phyloP scores from a whole-genome alignment of 2,888 invertebrate genomes.

The Hipparchia sbordonii region DNA sequence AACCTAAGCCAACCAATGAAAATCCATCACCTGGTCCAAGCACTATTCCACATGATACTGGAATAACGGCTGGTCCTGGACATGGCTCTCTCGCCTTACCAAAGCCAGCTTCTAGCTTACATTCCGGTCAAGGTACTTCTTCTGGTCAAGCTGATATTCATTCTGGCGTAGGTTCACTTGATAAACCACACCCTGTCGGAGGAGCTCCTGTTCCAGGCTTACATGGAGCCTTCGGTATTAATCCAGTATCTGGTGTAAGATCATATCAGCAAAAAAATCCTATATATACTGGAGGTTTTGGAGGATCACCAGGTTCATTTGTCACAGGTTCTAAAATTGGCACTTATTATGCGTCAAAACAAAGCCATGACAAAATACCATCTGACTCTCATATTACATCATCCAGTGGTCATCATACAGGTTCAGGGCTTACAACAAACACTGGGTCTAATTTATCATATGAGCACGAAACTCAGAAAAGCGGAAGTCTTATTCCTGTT shows the following conservation, averaged over 20 bases:
- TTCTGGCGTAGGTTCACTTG: slow-evolving; percentile 7
- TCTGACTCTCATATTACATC: slow-evolving; percentile 10
- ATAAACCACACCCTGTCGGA: slow-evolving; percentile 2
- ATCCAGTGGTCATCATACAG: background rate
- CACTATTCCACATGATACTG: background rate
- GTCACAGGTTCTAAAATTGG: slow-evolving; percentile 28
- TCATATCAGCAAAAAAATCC: slow-evolving; percentile 33
- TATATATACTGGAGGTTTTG: slow-evolving; percentile 49
- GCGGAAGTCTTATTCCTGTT: slow-evolving; percentile 23
- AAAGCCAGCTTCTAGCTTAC: slow-evolving; percentile 23
- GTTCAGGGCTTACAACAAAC: background rate
- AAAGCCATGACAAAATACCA: slow-evolving; percentile 6
- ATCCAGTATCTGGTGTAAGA: background rate
- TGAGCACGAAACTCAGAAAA: slow-evolving; percentile 16
- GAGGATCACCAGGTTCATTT: slow-evolving; percentile 45
- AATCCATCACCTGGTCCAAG: slow-evolving; percentile 1
- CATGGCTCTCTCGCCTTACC: background rate
- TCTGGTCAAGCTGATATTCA: slow-evolving; percentile 46
- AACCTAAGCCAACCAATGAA: slow-evolving; percentile 4
- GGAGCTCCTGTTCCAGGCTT: background rate
- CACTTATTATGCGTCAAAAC: slow-evolving; percentile 12
- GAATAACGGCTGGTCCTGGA: slow-evolving; percentile 4
- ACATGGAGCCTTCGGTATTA: slow-evolving; percentile 10
- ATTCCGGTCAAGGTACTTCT: slow-evolving; percentile 40
- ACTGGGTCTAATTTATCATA: slow-evolving; percentile 1